Base-by-base conservation (phyloP, 2,797 vertebrate species). In the Smutsia gigantea region DNA sequence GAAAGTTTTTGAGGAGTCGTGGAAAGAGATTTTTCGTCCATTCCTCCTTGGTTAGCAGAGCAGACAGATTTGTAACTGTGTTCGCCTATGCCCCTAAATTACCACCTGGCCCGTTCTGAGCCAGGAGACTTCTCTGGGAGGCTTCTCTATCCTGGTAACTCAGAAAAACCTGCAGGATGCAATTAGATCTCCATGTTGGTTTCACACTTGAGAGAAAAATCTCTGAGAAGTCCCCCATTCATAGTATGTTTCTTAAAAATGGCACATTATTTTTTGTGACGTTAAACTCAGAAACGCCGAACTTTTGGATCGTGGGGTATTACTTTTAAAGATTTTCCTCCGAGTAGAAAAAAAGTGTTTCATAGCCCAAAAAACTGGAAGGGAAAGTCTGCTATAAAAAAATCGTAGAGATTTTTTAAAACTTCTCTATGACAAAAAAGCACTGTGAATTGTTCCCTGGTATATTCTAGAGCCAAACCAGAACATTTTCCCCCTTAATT, bases 1-100 rank as follows among this genome's bases (percentile, higher is more conserved):
- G 83, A 97, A 98, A 98, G 97, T 98, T 98, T 57, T 51, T 63
- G 93, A 92, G 72, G 81, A 95, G 92, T 96, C 95, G 25, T 34
- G 59, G 79, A 83, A 49, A 87, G 97, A 31, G 83, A 88, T 63
- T 64, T 23, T 75, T 51, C 13, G 18, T 25, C n/a, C 84, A 27
- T 3, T 42, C 21, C 69, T 0, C 0, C 84, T 78, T 39, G 53
- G 69, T 82, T 46, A 29, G 89, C 68, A 51, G 29, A 66, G 34
- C 55, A 84, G 71, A 77, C 74, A 51, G 74, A 5, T 31, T 29
- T 68, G 13, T 0, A 0, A 53, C 3, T 78, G 53, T 37, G 19
- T 46, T 59, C 51, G 27, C 17, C 55, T 37, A 63, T 23, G 63
- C 3, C 63, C 74, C 23, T 55, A n/a, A 23, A 23, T 63, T 7